phyloP scores from a whole-genome alignment of 2,797 vertebrate genomes.

The Ctenopoma multispine region DNA sequence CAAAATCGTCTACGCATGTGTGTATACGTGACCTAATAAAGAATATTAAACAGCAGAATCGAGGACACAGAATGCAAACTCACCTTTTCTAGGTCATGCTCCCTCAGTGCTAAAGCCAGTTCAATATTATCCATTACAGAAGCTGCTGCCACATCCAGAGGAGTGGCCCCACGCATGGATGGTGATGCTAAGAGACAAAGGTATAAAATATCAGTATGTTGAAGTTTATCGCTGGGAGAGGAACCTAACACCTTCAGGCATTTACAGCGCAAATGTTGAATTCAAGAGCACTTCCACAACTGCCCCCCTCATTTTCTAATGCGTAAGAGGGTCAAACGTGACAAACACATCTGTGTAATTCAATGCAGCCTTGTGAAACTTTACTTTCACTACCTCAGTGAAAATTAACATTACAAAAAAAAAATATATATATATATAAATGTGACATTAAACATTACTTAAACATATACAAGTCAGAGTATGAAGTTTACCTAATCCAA shows the following conservation, averaged over 20 bases:
- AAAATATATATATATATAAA: accelerated
- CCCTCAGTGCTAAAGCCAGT: slow-evolving; percentile 90
- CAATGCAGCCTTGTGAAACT: neutral
- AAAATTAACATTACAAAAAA: neutral
- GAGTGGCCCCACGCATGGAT: slow-evolving; percentile 96
- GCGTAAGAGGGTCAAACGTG: neutral
- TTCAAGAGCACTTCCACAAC: neutral
- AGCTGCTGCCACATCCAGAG: slow-evolving; percentile 94
- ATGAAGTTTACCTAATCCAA: slow-evolving; percentile 90
- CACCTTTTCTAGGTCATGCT: slow-evolving; percentile 92
- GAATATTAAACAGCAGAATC: neutral
- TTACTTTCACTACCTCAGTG: neutral
- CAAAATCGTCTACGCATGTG: too few species aligned
- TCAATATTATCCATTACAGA: slow-evolving; percentile 99
- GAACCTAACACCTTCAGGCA: neutral
- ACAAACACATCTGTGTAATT: neutral
- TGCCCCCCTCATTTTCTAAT: neutral
- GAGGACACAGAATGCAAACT: slow-evolving; percentile 1
- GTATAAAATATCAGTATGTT: neutral
- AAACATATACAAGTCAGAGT: neutral
- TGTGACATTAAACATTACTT: neutral
- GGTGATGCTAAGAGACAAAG: slow-evolving; percentile 88
- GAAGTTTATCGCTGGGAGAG: neutral
- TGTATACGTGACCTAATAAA: neutral
- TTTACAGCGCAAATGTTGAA: neutral